A percentile compares a stretch with the other conserved stretches of the same genome.
Evolutionary conservation across 2,113 vertebrate species (phyloP).

Genomic region (Cryptomyrus ogoouensis): DNA sequence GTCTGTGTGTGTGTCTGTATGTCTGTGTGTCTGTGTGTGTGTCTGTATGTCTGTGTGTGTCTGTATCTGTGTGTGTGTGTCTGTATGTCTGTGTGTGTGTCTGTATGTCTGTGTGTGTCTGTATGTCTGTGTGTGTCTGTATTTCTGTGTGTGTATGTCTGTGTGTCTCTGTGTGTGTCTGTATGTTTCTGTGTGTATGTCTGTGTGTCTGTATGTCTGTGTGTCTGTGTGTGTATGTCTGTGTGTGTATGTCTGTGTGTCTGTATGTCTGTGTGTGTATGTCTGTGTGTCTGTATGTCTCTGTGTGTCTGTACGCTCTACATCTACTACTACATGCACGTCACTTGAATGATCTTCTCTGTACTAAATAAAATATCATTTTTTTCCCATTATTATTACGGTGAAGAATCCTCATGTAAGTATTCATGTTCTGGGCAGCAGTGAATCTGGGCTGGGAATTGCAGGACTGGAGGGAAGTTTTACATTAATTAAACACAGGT

Average conservation of each 20-base stretch:
- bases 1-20: background rate
- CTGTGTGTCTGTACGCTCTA: constrained; percentile 23
- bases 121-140: too few species aligned
- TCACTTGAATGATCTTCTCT: constrained; percentile 42
- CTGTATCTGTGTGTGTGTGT: too few species aligned
- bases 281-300: background rate
- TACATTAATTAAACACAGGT: constrained; percentile 54
- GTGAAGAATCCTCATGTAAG: constrained; percentile 35
- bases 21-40: background rate
- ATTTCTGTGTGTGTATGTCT: background rate
- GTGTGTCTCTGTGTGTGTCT: background rate
- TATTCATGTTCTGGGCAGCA: constrained; percentile 35
- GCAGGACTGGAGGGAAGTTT: constrained; percentile 38
- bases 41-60: too few species aligned
- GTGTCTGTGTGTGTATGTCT: too few species aligned
- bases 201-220: background rate
- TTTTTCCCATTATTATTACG: constrained; percentile 38
- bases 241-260: too few species aligned
- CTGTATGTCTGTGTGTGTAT: too few species aligned
- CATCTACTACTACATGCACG: constrained; percentile 39
- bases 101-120: constrained; percentile 10
- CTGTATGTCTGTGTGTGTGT: background rate
- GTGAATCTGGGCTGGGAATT: constrained; percentile 31
- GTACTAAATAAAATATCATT: constrained; percentile 54
- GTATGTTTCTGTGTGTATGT: background rate